Conservation (phyloP, 2,113 vertebrate genomes). For the Manacus vitellinus region DNA sequence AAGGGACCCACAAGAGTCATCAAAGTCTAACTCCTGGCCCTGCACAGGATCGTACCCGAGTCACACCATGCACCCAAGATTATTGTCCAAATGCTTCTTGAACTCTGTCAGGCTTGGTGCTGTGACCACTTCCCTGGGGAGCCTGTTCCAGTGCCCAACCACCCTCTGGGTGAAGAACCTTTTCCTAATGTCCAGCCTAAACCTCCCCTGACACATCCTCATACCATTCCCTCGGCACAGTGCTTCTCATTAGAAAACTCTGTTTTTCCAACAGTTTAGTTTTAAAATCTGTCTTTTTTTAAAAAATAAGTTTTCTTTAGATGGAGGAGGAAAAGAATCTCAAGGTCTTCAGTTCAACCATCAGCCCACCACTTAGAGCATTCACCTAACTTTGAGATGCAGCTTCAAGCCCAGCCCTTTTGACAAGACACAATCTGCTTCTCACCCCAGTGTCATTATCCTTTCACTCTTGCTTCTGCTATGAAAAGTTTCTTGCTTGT, state of each 20-base stretch:
- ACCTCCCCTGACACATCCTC: not conserved
- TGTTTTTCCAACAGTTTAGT: not conserved
- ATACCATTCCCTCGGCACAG: not conserved
- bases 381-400: not conserved
- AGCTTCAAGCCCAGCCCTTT: not conserved
- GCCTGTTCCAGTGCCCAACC: not conserved
- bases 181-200: not conserved
- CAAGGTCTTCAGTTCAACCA: not conserved
- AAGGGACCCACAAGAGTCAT: not conserved
- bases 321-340: not conserved
- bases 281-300: not conserved
- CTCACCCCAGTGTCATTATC: not conserved
- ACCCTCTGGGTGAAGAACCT: not conserved
- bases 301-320: not conserved
- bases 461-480: not conserved
- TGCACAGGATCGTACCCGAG: not conserved
- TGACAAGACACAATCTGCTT: not conserved
- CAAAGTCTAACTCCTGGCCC: fast-evolving
- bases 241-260: not conserved
- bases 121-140: not conserved
- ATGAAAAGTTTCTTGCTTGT: not conserved
- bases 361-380: not conserved
- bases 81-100: not conserved
- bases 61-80: not conserved
- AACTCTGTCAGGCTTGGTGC: not conserved